phyloP scores from a whole-genome alignment of 2,888 invertebrate genomes.

The Mesochorus sp. region DNA sequence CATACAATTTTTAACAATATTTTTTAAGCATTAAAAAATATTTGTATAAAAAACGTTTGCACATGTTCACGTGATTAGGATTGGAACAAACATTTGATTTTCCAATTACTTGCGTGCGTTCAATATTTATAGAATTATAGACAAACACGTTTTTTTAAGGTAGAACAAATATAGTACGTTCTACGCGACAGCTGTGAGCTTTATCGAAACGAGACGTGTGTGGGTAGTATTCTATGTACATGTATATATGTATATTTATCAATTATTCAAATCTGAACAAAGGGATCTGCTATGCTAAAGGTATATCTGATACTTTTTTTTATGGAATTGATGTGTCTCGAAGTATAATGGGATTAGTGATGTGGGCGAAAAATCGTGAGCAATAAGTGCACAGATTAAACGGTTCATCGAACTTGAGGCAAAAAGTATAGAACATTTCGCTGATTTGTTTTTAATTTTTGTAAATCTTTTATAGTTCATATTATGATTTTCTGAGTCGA shows the following conservation, averaged over 20 bases:
- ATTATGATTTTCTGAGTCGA: background rate
- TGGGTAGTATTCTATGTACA: slow-evolving; percentile 30
- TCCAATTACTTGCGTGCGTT: background rate
- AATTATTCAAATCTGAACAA: no score
- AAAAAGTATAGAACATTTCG: background rate
- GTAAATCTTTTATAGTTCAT: background rate
- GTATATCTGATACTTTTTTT: no score
- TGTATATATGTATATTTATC: slow-evolving; percentile 28
- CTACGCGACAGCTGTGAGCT: slow-evolving; percentile 61
- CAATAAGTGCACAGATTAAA: slow-evolving; percentile 16
- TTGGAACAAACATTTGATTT: slow-evolving; percentile 11
- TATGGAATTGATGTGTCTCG: no score
- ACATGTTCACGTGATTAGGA: background rate
- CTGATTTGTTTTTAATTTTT: background rate
- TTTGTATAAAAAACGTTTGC: background rate
- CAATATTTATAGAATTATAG: background rate
- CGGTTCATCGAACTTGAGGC: slow-evolving; percentile 2
- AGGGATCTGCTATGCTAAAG: no score
- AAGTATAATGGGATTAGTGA: slow-evolving; percentile 2
- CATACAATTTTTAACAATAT: background rate
- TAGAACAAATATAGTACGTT: slow-evolving; percentile 44
- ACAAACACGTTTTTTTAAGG: slow-evolving; percentile 7
- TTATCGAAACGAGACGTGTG: slow-evolving; percentile 43
- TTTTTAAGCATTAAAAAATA: background rate
- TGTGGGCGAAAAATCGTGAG: slow-evolving; percentile 25